Evolutionary conservation across 2,888 invertebrate genomes (phyloP).

Genomic region (Cephalotes varians): DNA sequence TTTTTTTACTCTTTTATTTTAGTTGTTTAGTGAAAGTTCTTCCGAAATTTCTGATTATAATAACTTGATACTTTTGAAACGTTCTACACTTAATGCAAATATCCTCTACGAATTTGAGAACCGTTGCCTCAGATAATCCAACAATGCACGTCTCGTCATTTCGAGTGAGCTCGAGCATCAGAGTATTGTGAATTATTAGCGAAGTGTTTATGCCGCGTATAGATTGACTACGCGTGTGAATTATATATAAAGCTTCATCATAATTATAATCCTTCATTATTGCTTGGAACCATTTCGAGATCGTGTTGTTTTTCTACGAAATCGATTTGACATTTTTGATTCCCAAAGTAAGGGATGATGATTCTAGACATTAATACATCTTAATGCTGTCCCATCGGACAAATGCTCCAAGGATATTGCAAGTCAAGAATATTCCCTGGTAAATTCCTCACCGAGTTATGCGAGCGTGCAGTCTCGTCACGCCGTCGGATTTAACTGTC

Average conservation of each 20-base stretch:
- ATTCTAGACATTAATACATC: not conserved
- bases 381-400: not conserved
- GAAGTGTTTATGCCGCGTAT: not conserved
- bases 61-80: not conserved
- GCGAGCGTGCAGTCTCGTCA: constrained; percentile 28
- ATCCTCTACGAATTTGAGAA: constrained; percentile 1
- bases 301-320: not conserved
- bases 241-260: not conserved
- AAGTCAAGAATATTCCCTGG: constrained; percentile 34
- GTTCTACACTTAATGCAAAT: not conserved
- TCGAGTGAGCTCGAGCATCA: not conserved
- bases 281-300: not conserved
- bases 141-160: constrained; percentile 14
- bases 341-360: not conserved
- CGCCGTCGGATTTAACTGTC: constrained; percentile 48
- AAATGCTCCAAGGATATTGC: not conserved
- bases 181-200: constrained; percentile 36
- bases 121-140: not conserved
- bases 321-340: not conserved
- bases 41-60: not conserved
- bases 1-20: not conserved
- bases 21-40: not conserved
- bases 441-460: constrained; percentile 21
- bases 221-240: not conserved
- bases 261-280: not conserved